phyloP scores from a whole-genome alignment of 1,140 invertebrate species.

The Dufourea novaeangliae region DNA sequence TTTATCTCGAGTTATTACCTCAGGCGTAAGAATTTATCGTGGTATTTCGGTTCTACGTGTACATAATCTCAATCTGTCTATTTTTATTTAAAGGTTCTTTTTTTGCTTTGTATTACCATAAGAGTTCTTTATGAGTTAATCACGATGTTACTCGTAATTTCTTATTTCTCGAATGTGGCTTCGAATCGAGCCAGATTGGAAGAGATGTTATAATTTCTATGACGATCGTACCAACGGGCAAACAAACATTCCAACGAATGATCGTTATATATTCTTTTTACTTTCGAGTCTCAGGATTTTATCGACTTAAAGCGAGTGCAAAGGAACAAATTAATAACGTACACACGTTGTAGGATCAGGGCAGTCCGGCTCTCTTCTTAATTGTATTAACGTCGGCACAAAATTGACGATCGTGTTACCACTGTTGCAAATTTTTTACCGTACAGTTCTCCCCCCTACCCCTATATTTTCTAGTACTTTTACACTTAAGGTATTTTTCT shows the following conservation, averaged over 20 bases:
- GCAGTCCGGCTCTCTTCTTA: not conserved
- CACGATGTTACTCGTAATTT: not conserved
- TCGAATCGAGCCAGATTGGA: not conserved
- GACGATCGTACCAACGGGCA: not conserved
- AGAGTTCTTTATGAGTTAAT: not conserved
- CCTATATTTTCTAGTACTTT: conserved; percentile 32
- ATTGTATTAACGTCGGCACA: not conserved
- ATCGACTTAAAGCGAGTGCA: not conserved
- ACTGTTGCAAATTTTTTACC: conserved; percentile 10
- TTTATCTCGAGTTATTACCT: conserved; percentile 22
- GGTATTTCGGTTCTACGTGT: conserved; percentile 23
- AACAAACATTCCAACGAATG: not conserved
- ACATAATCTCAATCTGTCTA: conserved; percentile 9
- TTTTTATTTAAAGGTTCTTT: not conserved
- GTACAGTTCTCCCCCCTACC: not conserved
- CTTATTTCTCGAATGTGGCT: not conserved
- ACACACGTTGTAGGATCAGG: not conserved
- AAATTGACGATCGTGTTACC: conserved; percentile 40
- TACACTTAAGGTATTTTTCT: conserved; percentile 8
- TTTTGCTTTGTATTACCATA: not conserved
- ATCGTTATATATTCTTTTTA: not conserved
- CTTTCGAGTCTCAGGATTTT: conserved; percentile 11
- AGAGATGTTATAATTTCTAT: not conserved
- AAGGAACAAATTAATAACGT: not conserved
- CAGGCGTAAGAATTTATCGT: not conserved